A percentile compares a stretch with the other conserved stretches of the same genome.
phyloP scores from a whole-genome alignment of 1,140 invertebrate species.

The Acromyrmex charruanus region DNA sequence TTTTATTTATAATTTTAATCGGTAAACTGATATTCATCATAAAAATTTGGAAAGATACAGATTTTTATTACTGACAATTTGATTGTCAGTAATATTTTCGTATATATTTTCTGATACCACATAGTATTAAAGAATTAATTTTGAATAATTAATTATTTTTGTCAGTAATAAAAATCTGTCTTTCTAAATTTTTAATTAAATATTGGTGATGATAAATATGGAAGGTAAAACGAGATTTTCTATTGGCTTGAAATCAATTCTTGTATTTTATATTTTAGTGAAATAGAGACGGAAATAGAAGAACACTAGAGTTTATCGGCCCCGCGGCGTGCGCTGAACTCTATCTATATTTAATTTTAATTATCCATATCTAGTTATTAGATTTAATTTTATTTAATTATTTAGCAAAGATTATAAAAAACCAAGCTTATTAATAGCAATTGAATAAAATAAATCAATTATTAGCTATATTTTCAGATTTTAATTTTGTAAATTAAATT shows the following conservation, averaged over 20 bases:
- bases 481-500: conserved; percentile 12
- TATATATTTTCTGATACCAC: background rate
- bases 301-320: background rate
- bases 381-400: conserved; percentile 32
- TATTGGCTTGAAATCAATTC: background rate
- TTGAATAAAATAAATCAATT: conserved; percentile 11
- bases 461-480: background rate
- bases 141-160: background rate
- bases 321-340: background rate
- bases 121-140: background rate
- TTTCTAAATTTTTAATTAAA: background rate
- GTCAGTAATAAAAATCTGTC: background rate
- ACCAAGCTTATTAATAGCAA: background rate
- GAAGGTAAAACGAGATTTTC: background rate
- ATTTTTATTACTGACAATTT: no score
- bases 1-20: background rate
- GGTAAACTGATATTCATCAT: background rate
- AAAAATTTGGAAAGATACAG: no score
- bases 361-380: background rate
- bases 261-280: background rate
- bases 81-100: no score
- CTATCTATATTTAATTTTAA: conserved; percentile 17
- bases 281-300: background rate
- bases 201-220: background rate
- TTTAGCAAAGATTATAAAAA: background rate